These are phyloP conservation scores for Lacerta agilis DNA, from an alignment of 2,797 vertebrate species.

Conservation along the genomic window DNA sequence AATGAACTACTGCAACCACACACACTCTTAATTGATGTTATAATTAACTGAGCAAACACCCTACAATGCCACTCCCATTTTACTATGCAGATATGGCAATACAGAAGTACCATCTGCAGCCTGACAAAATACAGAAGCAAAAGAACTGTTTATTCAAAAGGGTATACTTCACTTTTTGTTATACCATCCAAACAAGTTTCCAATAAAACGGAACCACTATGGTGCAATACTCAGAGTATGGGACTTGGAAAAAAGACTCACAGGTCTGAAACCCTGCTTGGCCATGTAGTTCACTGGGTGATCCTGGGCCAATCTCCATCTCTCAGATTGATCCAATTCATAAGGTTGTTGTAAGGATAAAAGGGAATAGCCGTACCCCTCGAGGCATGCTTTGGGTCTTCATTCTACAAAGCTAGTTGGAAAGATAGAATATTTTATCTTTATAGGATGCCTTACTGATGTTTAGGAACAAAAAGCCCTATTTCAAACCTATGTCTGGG, in stretches of 20 bases:
- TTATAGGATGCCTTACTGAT: conserved; percentile 1
- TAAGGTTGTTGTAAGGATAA: background rate
- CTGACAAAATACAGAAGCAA: conserved; percentile 7
- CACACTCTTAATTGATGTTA: background rate
- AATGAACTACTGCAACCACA: conserved; percentile 33
- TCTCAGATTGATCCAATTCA: background rate
- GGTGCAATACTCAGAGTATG: too few species aligned
- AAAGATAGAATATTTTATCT: background rate
- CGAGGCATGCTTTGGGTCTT: background rate
- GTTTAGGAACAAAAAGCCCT: background rate
- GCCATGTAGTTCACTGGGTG: background rate
- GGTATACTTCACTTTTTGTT: conserved; percentile 22
- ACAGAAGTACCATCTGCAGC: background rate
- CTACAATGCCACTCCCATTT: background rate
- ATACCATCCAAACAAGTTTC: background rate
- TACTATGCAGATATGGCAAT: conserved; percentile 7
- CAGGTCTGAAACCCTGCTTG: background rate
- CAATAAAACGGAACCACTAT: background rate
- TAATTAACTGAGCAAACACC: background rate
- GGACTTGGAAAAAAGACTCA: background rate
- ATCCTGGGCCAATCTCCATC: background rate
- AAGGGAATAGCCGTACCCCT: background rate
- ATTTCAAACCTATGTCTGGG: background rate
- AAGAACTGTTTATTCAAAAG: background rate
- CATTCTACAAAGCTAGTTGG: conserved; percentile 1